Percentiles rank a stretch among this genome's conserved stretches.
Evolutionary conservation across 2,797 vertebrate genomes (phyloP).

Genomic region (Eutrigla gurnardus): DNA sequence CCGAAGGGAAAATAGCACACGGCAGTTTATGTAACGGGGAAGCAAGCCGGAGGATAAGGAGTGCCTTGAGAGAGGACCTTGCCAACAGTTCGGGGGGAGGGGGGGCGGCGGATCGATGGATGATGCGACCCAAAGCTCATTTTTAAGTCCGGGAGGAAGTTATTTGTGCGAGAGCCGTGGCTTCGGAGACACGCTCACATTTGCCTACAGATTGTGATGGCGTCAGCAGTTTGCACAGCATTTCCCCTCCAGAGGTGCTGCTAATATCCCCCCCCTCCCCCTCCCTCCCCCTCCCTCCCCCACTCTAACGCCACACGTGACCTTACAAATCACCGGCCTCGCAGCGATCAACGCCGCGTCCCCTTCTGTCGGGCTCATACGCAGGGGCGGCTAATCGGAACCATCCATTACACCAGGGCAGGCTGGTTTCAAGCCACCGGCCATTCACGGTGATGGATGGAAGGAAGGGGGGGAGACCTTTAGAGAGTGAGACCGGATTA

Average conservation of each 20-base stretch:
- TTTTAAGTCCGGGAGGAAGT: constrained; percentile 60
- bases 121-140: constrained; percentile 60
- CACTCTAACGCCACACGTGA: constrained; percentile 46
- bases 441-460: constrained; percentile 73
- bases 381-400: constrained; percentile 70
- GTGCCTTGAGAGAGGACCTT: constrained; percentile 38
- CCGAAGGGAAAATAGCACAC: constrained; percentile 39
- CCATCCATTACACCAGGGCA: constrained; percentile 69
- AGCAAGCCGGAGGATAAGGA: constrained; percentile 27
- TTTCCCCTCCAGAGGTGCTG: constrained; percentile 48
- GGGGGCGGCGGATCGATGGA: constrained; percentile 54
- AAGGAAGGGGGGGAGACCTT: constrained; percentile 64
- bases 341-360: constrained; percentile 41
- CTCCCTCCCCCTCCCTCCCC: constrained; percentile 54
- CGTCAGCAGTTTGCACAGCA: constrained; percentile 66
- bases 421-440: constrained; percentile 73
- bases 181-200: constrained; percentile 49
- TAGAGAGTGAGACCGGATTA: constrained; percentile 65
- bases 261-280: constrained; percentile 73
- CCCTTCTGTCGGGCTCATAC: constrained; percentile 53
- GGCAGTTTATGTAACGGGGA: constrained; percentile 45
- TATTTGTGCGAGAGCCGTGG: constrained; percentile 55
- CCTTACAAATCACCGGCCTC: constrained; percentile 74
- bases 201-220: constrained; percentile 65
- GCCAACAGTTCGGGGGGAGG: constrained; percentile 25